Conservation (phyloP, 1,140 invertebrate genomes). For the Temnothorax curvispinosus region DNA sequence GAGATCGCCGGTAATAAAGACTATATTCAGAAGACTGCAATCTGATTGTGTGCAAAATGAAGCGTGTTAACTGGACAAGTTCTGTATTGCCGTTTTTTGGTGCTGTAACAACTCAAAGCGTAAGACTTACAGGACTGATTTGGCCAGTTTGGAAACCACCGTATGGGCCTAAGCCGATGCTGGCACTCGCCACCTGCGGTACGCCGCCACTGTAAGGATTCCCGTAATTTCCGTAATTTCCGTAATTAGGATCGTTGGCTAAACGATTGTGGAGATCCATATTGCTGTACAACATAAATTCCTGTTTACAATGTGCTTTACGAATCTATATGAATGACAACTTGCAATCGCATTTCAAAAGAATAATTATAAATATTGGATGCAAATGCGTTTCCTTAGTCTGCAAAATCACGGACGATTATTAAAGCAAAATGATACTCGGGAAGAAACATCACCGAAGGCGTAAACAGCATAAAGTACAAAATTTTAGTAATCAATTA, state of each 20-base stretch:
- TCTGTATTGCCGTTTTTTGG: not conserved
- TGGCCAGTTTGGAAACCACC: constrained; percentile 77
- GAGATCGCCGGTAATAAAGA: constrained; percentile 26
- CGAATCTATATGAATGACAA: not conserved
- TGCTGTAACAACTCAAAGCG: constrained; percentile 2
- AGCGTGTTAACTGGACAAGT: constrained; percentile 28
- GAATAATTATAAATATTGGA: not conserved
- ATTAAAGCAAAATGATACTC: not conserved
- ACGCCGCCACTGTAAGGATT: not conserved
- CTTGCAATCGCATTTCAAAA: not conserved
- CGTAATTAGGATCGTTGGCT: constrained; percentile 48
- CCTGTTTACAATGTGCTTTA: not conserved
- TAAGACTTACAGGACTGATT: constrained; percentile 77
- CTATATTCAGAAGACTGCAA: constrained; percentile 1
- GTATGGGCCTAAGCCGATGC: constrained; percentile 74
- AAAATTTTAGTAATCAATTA: not conserved
- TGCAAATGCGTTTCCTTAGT: not conserved
- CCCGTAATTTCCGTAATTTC: constrained; percentile 35
- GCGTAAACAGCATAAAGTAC: not conserved
- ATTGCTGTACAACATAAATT: constrained; percentile 2
- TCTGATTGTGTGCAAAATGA: constrained; percentile 22
- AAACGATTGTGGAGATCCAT: constrained; percentile 48
- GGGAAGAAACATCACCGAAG: not conserved
- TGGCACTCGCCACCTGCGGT: constrained; percentile 56
- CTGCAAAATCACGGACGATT: not conserved